A percentile compares a stretch with the other conserved stretches of the same genome.
These are phyloP conservation scores for Drosophila histrio DNA, from an alignment of 2,888 invertebrate species.

Conservation along the genomic window DNA sequence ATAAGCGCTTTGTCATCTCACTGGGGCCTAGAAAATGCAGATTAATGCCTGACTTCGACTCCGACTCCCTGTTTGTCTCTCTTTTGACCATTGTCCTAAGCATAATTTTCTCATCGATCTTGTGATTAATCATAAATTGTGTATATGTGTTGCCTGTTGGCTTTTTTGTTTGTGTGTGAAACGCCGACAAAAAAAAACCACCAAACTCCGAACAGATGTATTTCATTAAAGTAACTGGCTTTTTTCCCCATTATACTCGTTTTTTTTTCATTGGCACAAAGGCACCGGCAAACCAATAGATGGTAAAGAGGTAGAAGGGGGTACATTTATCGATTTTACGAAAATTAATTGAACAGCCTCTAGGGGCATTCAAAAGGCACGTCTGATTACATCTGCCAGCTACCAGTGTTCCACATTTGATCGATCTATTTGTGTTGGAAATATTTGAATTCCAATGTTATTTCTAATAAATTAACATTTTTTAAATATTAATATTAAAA, in stretches of 20 bases:
- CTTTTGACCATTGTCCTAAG: conserved; percentile 65
- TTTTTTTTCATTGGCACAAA: conserved; percentile 34
- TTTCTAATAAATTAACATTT: background rate
- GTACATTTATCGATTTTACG: conserved; percentile 18
- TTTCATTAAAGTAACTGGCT: conserved; percentile 74
- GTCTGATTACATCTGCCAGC: conserved; percentile 78
- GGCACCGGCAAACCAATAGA: conserved; percentile 44
- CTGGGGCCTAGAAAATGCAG: conserved; percentile 68
- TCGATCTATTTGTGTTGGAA: conserved; percentile 50
- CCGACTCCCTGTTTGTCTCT: conserved; percentile 22
- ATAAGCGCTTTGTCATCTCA: conserved; percentile 77
- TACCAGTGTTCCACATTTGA: conserved; percentile 77
- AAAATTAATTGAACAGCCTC: conserved; percentile 71
- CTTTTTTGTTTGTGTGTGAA: conserved; percentile 46
- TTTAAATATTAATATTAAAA: too few species aligned
- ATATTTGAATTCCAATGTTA: background rate
- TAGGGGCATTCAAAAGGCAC: conserved; percentile 51
- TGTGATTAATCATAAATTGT: conserved; percentile 80
- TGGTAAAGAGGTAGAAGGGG: background rate
- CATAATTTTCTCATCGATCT: conserved; percentile 80
- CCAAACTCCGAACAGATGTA: conserved; percentile 58
- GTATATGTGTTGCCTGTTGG: conserved; percentile 25
- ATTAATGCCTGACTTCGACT: conserved; percentile 57
- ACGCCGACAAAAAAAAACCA: conserved; percentile 39
- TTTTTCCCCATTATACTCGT: conserved; percentile 12